These are phyloP conservation scores for Apamea sordens DNA, from an alignment of 2,888 invertebrate genomes.

Conservation along the genomic window DNA sequence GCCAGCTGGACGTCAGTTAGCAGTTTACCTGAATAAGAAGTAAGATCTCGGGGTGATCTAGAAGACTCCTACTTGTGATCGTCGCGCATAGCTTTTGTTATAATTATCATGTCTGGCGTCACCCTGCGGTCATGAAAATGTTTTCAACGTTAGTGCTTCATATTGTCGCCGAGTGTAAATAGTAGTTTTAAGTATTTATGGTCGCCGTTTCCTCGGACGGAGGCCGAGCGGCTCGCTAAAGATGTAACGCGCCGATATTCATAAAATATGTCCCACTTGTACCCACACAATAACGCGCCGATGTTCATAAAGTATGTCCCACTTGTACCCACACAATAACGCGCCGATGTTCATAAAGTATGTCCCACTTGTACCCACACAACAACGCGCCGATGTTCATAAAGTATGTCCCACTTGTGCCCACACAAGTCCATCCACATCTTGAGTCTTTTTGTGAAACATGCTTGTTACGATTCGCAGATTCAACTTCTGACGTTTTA, in stretches of 20 bases:
- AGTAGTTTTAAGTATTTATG: constrained; percentile 79
- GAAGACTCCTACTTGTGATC: background rate
- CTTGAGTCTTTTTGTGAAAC: background rate
- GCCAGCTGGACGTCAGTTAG: background rate
- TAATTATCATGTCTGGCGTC: background rate
- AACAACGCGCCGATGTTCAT: background rate
- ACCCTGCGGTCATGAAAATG: background rate
- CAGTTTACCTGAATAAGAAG: constrained; percentile 26
- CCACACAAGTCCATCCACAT: background rate
- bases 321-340: background rate
- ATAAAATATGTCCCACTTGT: too few species aligned
- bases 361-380: background rate
- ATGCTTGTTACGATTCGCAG: background rate
- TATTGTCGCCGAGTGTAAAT: constrained; percentile 72
- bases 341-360: background rate
- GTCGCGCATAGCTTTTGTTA: background rate
- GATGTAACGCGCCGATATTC: background rate
- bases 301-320: background rate
- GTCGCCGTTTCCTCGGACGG: constrained; percentile 29
- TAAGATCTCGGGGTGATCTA: constrained; percentile 9
- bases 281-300: too few species aligned
- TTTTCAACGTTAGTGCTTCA: constrained; percentile 5
- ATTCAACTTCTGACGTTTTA: background rate
- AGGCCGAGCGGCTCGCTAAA: constrained; percentile 17
- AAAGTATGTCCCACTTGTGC: background rate